Percentiles rank a stretch among this genome's conserved stretches.
These are phyloP conservation scores for Aromia moschata DNA, from an alignment of 2,888 invertebrate genomes.

Conservation along the genomic window DNA sequence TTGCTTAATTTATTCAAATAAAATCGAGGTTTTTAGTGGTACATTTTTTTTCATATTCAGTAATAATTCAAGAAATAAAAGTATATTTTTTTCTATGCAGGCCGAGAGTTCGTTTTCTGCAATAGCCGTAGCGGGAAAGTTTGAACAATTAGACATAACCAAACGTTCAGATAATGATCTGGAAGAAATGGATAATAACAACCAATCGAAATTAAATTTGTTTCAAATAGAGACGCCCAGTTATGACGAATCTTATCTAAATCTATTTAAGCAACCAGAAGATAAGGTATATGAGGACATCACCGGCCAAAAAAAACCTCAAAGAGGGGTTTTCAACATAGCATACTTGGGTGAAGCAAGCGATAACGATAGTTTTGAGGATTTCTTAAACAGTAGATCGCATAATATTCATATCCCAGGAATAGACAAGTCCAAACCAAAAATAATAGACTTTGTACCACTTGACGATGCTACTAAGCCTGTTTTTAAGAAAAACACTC, in stretches of 20 bases:
- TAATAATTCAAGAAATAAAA: background rate
- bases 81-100: constrained; percentile 22
- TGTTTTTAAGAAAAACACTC: constrained; percentile 35
- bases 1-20: no score
- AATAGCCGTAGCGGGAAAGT: constrained; percentile 38
- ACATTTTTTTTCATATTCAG: background rate
- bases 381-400: background rate
- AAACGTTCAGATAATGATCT: constrained; percentile 30
- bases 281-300: constrained; percentile 48
- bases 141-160: constrained; percentile 40
- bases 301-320: constrained; percentile 29
- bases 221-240: constrained; percentile 39
- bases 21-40: no score
- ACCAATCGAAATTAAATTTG: constrained; percentile 40
- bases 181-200: constrained; percentile 30
- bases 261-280: constrained; percentile 42
- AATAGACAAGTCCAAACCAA: constrained; percentile 32
- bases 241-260: constrained; percentile 40
- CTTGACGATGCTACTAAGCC: constrained; percentile 43
- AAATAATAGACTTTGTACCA: constrained; percentile 46
- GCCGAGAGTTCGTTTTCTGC: constrained; percentile 30
- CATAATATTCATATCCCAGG: constrained; percentile 3
- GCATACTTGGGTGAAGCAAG: constrained; percentile 34
- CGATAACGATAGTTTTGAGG: constrained; percentile 34
- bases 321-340: constrained; percentile 30